These are phyloP conservation scores for Graptemys geographica DNA, from an alignment of 2,797 vertebrate species.

Conservation along the genomic window DNA sequence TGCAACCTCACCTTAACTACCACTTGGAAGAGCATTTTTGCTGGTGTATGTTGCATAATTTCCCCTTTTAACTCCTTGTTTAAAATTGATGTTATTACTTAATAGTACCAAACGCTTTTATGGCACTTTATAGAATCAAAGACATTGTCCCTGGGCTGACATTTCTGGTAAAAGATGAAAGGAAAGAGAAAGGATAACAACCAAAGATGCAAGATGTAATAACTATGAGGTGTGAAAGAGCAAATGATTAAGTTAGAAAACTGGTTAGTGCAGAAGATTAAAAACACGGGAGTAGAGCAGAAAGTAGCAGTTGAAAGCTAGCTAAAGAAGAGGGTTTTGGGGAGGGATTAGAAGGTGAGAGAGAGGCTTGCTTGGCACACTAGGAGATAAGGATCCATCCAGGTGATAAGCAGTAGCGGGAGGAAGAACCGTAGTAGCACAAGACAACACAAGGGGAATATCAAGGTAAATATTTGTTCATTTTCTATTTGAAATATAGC, in stretches of 20 bases:
- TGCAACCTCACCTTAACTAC: not conserved
- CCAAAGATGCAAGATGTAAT: accelerated
- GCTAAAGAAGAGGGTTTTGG: not conserved
- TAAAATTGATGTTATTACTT: not conserved
- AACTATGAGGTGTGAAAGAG: not conserved
- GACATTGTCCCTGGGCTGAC: accelerated
- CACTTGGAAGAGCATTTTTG: not conserved
- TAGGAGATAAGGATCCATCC: not conserved
- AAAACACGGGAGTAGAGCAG: not conserved
- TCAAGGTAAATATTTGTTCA: not conserved
- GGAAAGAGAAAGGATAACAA: not conserved
- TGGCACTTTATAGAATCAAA: not conserved
- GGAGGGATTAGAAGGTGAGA: not conserved
- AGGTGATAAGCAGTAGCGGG: not conserved
- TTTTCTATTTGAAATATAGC: not conserved
- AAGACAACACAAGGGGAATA: slow-evolving; percentile 3
- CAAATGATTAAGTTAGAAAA: not conserved
- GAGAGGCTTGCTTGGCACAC: not conserved
- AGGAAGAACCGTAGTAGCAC: not conserved
- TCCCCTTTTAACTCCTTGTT: not conserved
- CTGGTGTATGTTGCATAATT: accelerated
- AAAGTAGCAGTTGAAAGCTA: not conserved
- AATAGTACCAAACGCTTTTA: not conserved
- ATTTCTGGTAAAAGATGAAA: accelerated
- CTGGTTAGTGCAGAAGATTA: not conserved